Conservation (phyloP, 2,888 invertebrate genomes). For the Ormyrus rosae region DNA sequence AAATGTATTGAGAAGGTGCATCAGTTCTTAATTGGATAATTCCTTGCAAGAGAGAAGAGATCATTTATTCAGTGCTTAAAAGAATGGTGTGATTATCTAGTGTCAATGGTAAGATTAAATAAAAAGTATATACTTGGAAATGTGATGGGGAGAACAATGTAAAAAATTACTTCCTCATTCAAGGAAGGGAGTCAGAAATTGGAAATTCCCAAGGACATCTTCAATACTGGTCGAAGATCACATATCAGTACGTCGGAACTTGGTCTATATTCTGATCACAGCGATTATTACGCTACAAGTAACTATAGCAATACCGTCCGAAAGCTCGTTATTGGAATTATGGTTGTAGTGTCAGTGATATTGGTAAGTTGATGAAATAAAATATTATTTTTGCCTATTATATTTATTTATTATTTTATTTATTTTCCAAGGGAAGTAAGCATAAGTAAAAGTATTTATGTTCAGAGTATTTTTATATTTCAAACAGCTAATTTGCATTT, state of each 20-base stretch:
- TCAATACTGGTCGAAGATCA: slow-evolving; percentile 69
- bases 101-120: slow-evolving; percentile 52
- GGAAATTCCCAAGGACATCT: slow-evolving; percentile 63
- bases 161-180: background rate
- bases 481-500: no score
- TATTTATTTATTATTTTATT: no score
- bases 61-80: background rate
- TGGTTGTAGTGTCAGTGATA: slow-evolving; percentile 71
- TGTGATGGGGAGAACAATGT: background rate
- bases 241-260: slow-evolving; percentile 73
- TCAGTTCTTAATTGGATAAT: background rate
- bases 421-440: no score
- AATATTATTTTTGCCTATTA: no score
- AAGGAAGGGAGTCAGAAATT: slow-evolving; percentile 30
- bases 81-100: slow-evolving; percentile 35
- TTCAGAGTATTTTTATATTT: no score
- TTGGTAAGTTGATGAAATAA: slow-evolving; percentile 66
- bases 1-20: slow-evolving; percentile 20
- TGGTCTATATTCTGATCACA: slow-evolving; percentile 73
- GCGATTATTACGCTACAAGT: slow-evolving; percentile 67
- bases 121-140: background rate
- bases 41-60: background rate
- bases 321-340: slow-evolving; percentile 71
- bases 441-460: no score
- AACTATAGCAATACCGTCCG: slow-evolving; percentile 67